These are phyloP conservation scores for Anomalospiza imberbis DNA, from an alignment of 2,797 vertebrate genomes.

Conservation along the genomic window DNA sequence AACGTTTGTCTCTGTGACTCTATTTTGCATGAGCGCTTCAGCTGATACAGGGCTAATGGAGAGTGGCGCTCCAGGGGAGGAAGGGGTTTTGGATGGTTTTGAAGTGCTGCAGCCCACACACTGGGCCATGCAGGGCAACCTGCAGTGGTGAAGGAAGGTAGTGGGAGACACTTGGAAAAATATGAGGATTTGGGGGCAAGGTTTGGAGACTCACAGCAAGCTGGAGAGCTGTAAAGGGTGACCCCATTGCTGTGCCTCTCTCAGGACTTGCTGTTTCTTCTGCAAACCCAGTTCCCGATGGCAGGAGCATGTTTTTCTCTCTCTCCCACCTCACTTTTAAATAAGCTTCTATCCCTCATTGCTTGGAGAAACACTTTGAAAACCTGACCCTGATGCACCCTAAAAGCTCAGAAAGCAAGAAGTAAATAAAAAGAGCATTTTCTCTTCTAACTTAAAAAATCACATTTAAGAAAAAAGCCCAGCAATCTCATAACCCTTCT, in stretches of 20 bases:
- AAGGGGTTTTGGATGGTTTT: not conserved
- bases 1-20: not conserved
- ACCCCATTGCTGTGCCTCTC: not conserved
- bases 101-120: not conserved
- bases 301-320: not conserved
- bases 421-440: slow-evolving; percentile 39
- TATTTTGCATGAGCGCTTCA: not conserved
- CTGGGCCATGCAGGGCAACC: not conserved
- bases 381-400: not conserved
- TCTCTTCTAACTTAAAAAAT: slow-evolving; percentile 10
- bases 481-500: not conserved
- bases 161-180: not conserved
- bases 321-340: not conserved
- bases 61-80: not conserved
- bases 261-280: not conserved
- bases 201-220: not conserved
- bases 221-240: not conserved
- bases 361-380: slow-evolving; percentile 20
- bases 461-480: not conserved
- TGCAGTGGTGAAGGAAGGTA: rapidly evolving
- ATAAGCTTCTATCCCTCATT: not conserved
- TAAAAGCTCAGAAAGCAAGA: slow-evolving; percentile 25
- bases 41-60: not conserved
- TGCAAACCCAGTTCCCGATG: not conserved
- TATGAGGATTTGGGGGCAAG: not conserved